Percentiles rank a stretch among this genome's conserved stretches.
Conservation (phyloP, 2,113 vertebrate genomes). For the Lampris incognitus region DNA sequence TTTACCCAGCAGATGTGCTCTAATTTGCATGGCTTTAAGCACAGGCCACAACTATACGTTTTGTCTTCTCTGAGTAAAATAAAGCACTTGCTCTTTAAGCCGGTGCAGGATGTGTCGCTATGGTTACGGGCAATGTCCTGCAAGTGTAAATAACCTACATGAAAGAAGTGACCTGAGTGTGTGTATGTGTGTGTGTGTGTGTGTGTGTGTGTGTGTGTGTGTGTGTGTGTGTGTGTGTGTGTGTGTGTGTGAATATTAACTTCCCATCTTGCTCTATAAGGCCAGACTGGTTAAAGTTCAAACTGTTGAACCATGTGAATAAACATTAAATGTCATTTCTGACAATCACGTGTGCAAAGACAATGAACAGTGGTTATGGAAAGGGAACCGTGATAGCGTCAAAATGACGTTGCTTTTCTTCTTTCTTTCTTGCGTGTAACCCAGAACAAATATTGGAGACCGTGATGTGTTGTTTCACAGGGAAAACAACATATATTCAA, state of each 20-base stretch:
- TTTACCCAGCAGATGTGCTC: too few relatives aligned
- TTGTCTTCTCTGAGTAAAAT: slow-evolving; percentile 21
- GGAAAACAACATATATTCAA: too few relatives aligned
- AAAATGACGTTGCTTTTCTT: too few relatives aligned
- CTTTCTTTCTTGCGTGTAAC: too few relatives aligned
- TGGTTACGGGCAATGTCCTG: slow-evolving; percentile 71
- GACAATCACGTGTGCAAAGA: too few relatives aligned
- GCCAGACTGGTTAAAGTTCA: slow-evolving; percentile 49
- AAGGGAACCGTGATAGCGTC: too few relatives aligned
- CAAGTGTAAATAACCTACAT: slow-evolving; percentile 65
- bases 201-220: slow-evolving; percentile 43
- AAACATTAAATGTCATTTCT: too few relatives aligned
- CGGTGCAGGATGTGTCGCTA: slow-evolving; percentile 69
- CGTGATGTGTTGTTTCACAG: too few relatives aligned
- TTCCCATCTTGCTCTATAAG: slow-evolving; percentile 25
- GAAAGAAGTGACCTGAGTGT: slow-evolving; percentile 35
- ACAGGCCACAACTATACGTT: slow-evolving; percentile 6
- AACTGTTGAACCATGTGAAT: too few relatives aligned
- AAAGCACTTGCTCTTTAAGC: slow-evolving; percentile 49
- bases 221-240: slow-evolving; percentile 17
- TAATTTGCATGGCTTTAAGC: too few relatives aligned
- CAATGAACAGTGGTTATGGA: too few relatives aligned
- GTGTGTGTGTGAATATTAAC: slow-evolving; percentile 59
- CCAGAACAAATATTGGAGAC: too few relatives aligned
- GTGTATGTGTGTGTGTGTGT: neutral